phyloP scores from a whole-genome alignment of 2,888 invertebrate genomes.

The Dolomedes plantarius region DNA sequence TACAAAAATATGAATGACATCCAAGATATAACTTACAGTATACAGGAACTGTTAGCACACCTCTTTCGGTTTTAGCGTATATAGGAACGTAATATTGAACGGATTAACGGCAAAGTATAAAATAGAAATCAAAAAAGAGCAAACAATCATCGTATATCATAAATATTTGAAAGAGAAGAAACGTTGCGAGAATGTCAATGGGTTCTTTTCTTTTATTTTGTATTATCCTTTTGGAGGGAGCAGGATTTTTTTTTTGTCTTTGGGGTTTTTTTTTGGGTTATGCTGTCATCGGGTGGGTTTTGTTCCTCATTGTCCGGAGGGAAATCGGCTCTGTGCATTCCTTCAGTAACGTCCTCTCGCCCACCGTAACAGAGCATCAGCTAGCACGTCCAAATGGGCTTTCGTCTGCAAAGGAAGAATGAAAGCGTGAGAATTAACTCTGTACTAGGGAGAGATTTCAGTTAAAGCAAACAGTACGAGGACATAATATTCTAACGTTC shows the following conservation, averaged over 20 bases:
- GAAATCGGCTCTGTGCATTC: slow-evolving; percentile 31
- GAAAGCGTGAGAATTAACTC: neutral
- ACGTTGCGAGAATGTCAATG: slow-evolving; percentile 38
- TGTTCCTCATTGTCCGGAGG: slow-evolving; percentile 40
- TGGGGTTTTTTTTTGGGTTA: slow-evolving; percentile 30
- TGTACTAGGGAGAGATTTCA: too few relatives aligned
- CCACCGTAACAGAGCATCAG: slow-evolving; percentile 95
- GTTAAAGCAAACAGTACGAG: too few relatives aligned
- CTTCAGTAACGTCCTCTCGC: slow-evolving; percentile 89
- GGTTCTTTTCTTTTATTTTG: slow-evolving; percentile 32
- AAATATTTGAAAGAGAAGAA: slow-evolving; percentile 48
- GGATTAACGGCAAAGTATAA: neutral
- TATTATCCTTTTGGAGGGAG: slow-evolving; percentile 34
- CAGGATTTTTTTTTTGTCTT: neutral
- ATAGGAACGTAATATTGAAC: neutral
- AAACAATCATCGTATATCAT: slow-evolving; percentile 17
- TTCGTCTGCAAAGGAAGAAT: slow-evolving; percentile 87
- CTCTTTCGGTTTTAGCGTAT: neutral
- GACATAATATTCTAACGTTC: too few relatives aligned
- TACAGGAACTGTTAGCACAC: slow-evolving; percentile 62
- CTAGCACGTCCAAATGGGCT: slow-evolving; percentile 94
- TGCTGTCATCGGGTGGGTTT: slow-evolving; percentile 53
- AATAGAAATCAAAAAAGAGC: slow-evolving; percentile 20
- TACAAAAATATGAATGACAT: too few relatives aligned
- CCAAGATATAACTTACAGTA: neutral